Evolutionary conservation across 53 echinoderm and acorn worm genomes (phyloP).

Genomic region (Astropecten irregularis): DNA sequence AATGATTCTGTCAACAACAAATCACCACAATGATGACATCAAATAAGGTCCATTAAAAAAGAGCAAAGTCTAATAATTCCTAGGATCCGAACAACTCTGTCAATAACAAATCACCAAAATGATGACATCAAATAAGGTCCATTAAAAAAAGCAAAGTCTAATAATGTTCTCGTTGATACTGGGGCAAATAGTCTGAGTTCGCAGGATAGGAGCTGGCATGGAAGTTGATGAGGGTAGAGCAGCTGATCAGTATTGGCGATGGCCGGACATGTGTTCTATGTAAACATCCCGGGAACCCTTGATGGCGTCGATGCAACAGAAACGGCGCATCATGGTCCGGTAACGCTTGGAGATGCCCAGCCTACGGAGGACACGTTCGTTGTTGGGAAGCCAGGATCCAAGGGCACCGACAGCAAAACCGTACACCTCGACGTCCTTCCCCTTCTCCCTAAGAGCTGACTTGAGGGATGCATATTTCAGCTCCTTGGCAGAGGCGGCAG

Average conservation of each 20-base stretch:
- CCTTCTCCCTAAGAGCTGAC: neutral
- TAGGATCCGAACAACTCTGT: no score
- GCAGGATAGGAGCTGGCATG: no score
- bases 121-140: no score
- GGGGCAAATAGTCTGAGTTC: no score
- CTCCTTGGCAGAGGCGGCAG: neutral
- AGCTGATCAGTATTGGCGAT: neutral
- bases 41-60: no score
- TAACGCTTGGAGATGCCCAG: slow-evolving; percentile 17
- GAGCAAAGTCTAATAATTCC: no score
- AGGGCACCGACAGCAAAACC: slow-evolving; percentile 27
- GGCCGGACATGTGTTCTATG: slow-evolving; percentile 2
- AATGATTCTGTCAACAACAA: no score
- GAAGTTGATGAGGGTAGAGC: no score
- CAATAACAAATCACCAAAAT: no score
- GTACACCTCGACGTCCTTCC: slow-evolving; percentile 26
- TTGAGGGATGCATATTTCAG: neutral
- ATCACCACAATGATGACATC: no score
- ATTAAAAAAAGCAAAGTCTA: no score
- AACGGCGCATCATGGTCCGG: slow-evolving; percentile 3
- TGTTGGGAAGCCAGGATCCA: neutral
- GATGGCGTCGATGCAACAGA: neutral
- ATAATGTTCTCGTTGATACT: no score
- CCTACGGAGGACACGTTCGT: slow-evolving; percentile 5
- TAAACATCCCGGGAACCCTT: slow-evolving; percentile 8